Percentiles rank a stretch among this genome's conserved stretches.
These are phyloP conservation scores for Amblyteles armatorius DNA, from an alignment of 2,888 invertebrate species.

Conservation along the genomic window DNA sequence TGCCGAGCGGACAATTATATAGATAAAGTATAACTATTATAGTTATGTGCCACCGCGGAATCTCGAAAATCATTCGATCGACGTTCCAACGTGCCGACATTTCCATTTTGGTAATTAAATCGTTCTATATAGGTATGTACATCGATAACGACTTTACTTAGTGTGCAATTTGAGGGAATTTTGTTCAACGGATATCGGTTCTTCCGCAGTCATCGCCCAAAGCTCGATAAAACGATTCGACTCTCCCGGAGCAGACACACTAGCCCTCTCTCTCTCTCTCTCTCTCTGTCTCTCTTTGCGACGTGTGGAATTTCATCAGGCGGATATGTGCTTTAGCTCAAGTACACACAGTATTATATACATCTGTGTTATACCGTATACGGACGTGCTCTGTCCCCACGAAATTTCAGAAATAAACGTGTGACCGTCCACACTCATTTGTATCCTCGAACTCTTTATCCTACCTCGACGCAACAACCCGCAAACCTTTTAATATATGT, in stretches of 20 bases:
- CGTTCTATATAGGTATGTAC: conserved; percentile 61
- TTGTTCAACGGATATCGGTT: no score
- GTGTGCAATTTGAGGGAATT: no score
- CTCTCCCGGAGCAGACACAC: conserved; percentile 44
- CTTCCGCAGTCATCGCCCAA: no score
- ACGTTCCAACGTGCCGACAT: conserved; percentile 79
- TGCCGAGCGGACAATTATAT: conserved; percentile 1
- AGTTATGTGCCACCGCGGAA: not conserved
- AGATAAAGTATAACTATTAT: not conserved
- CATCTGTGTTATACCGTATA: conserved; percentile 10
- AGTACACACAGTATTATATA: conserved; percentile 17
- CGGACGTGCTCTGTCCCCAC: conserved; percentile 14
- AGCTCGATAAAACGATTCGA: conserved; percentile 56
- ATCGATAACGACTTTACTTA: conserved; percentile 22
- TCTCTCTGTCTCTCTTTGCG: conserved; percentile 21
- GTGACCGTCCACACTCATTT: conserved; percentile 6
- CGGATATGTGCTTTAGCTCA: conserved; percentile 48
- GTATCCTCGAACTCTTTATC: not conserved
- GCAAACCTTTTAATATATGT: conserved; percentile 35
- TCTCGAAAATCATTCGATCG: conserved; percentile 10
- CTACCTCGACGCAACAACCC: conserved; percentile 7
- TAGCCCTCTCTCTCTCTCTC: not conserved
- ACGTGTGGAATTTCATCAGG: conserved; percentile 65
- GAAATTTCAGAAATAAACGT: conserved; percentile 37
- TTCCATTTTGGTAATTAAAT: conserved; percentile 82